phyloP scores from a whole-genome alignment of 2,888 invertebrate genomes.

The Sminthurinus aureus region DNA sequence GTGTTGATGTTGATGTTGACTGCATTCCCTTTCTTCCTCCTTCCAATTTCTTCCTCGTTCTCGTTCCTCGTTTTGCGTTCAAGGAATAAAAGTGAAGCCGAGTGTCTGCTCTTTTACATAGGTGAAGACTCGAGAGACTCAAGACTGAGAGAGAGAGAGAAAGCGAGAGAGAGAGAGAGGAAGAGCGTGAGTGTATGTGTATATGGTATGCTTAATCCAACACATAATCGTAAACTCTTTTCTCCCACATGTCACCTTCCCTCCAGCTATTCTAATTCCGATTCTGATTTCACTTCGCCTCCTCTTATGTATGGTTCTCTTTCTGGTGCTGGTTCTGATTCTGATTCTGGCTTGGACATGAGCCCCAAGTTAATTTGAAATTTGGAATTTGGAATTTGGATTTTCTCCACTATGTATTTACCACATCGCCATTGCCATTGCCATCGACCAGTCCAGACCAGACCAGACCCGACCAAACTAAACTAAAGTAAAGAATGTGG shows the following conservation, averaged over 20 bases:
- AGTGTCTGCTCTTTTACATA: too few species aligned
- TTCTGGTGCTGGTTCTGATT: background rate
- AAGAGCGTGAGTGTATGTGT: background rate
- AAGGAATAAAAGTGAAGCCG: too few species aligned
- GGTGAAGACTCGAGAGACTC: too few species aligned
- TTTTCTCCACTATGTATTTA: background rate
- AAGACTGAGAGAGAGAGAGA: background rate
- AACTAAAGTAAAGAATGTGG: background rate
- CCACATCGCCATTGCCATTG: background rate
- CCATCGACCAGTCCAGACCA: background rate
- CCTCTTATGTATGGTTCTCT: background rate
- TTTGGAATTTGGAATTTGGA: background rate
- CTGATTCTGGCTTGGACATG: background rate
- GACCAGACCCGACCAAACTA: background rate
- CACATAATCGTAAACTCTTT: constrained; percentile 34
- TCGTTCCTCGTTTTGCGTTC: too few species aligned
- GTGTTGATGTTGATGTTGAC: too few species aligned
- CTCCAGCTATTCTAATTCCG: background rate
- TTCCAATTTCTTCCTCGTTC: too few species aligned
- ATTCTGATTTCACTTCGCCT: constrained; percentile 2
- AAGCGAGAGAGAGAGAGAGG: background rate
- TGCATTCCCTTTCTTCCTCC: too few species aligned
- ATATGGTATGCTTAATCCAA: constrained; percentile 12
- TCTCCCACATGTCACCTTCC: constrained; percentile 11
- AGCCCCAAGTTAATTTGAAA: background rate